A percentile compares a stretch with the other conserved stretches of the same genome.
phyloP scores from a whole-genome alignment of 2,797 vertebrate genomes.

The Molossus molossus region DNA sequence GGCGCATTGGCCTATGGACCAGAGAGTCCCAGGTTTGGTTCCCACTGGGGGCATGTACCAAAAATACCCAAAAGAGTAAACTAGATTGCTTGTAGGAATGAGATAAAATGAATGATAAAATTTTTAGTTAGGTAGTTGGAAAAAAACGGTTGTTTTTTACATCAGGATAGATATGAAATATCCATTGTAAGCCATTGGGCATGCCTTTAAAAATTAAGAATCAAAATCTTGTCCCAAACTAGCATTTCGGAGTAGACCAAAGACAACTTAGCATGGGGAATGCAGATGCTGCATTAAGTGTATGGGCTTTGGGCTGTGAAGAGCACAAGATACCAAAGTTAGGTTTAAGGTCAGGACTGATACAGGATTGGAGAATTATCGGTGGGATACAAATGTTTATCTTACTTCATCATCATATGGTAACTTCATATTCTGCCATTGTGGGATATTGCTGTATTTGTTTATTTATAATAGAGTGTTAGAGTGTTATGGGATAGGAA shows the following conservation, averaged over 20 bases:
- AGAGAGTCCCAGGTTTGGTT: too few species aligned
- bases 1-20: too few species aligned
- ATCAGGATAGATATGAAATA: slow-evolving; percentile 10
- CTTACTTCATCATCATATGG: neutral
- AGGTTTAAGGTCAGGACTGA: neutral
- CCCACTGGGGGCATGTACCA: too few species aligned
- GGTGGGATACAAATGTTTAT: neutral
- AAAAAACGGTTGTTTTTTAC: neutral
- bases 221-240: neutral
- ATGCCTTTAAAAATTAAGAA: slow-evolving; percentile 48
- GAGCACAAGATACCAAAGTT: neutral
- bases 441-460: neutral
- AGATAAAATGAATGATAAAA: neutral
- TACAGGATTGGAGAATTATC: neutral
- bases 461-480: neutral
- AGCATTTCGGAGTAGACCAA: neutral
- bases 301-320: neutral
- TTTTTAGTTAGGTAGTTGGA: neutral
- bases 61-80: neutral
- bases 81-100: neutral
- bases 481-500: neutral
- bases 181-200: neutral
- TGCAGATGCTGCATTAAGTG: neutral
- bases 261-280: neutral
- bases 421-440: neutral